Evolutionary conservation across 2,888 invertebrate genomes (phyloP), one percentile per base, ranked within the genome.

Genomic region (Leucozona laternaria): DNA sequence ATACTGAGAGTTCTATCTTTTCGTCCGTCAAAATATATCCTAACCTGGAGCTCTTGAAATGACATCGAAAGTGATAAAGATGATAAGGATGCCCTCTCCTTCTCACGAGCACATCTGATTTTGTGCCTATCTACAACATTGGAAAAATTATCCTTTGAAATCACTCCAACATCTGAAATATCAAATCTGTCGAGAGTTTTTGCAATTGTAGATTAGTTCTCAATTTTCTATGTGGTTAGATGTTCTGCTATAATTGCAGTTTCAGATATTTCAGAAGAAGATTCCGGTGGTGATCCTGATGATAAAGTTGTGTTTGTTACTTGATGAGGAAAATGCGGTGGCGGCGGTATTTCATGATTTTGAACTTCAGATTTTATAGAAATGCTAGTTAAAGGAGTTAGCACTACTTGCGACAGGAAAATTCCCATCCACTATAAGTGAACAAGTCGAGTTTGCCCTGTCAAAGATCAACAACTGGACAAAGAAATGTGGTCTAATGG

Each of bases 101-200:
- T n/a, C 6, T n/a, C 43, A 43, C 15, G n/a, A 5, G 43, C 43
- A 43, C n/a, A n/a, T n/a, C n/a, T n/a, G n/a, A n/a, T n/a, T n/a
- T n/a, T n/a, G n/a, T n/a, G n/a, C n/a, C n/a, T 48, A 48, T 48
- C 48, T 48, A 48, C 48, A 48, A 20, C 48, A 48, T 48, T 48
- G 48, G 17, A 20, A 20, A 48, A 48, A 48, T 48, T 20, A 3
- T 20, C 48, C 17, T 20, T 48, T 48, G 48, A 11, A 20, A 20
- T 48, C 48, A 48, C 20, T 48, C 20, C 48, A 48, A 48, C 50
- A 50, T 50, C 43, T 7, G 43, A 45, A 45, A 45, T 45, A 2
- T 17, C 43, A 45, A 45, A 45, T 45, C 43, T 45, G 43, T 45
- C 43, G 7, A 45, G 43, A 45, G n/a, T 45, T 45, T 45, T 45